Conservation (phyloP, 2,888 invertebrate species). For the Acanthosepion esculentum region DNA sequence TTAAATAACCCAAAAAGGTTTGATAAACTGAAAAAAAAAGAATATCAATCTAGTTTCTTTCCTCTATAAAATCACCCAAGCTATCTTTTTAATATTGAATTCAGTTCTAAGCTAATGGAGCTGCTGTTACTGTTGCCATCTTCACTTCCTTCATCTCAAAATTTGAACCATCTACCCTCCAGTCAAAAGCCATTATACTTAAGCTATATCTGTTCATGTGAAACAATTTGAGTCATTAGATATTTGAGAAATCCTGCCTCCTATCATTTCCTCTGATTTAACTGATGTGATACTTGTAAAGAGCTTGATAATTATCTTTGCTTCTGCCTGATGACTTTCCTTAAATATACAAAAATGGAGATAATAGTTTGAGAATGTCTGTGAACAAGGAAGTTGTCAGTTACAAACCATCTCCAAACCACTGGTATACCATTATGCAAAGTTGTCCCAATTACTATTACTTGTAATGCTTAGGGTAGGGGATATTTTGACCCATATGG, state of each 20-base stretch:
- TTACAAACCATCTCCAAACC: neutral
- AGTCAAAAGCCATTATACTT: neutral
- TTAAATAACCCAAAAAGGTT: too few species aligned
- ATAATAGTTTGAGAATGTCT: neutral
- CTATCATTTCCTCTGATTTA: neutral
- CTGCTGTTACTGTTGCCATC: too few species aligned
- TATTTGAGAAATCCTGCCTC: constrained; percentile 17
- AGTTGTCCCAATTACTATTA: neutral
- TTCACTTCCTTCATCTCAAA: too few species aligned
- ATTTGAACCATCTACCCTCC: neutral
- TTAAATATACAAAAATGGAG: constrained; percentile 4
- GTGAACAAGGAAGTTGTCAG: constrained; percentile 13
- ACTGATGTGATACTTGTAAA: neutral
- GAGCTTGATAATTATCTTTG: neutral
- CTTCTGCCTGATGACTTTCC: neutral
- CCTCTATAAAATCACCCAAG: too few species aligned
- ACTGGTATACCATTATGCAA: neutral
- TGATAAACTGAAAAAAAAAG: too few species aligned
- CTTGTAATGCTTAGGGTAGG: neutral
- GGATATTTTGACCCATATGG: neutral
- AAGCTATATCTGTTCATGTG: neutral
- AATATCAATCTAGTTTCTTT: too few species aligned
- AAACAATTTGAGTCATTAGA: neutral
- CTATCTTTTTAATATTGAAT: too few species aligned
- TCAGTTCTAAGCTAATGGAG: too few species aligned